Evolutionary conservation across 2,888 invertebrate species (phyloP), one percentile per base, ranked within the genome.

Genomic region (Monochamus alternatus): DNA sequence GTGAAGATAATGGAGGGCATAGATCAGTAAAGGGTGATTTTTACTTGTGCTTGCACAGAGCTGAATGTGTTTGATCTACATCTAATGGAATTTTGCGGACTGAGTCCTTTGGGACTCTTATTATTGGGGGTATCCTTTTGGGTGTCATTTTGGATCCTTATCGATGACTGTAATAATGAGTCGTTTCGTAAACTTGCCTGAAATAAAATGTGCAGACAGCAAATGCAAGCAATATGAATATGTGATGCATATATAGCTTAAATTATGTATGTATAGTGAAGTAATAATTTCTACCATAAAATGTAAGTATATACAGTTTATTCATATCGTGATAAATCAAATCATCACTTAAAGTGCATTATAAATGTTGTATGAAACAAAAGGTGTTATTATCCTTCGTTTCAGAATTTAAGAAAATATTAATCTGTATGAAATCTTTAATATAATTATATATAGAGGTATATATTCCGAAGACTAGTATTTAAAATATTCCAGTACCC

Each of bases 131-230:
- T 88, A 84, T 93, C 94, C 43, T 93, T 93, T 85, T 95, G 95
- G 1, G 95, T 95, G 85, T 95, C 94, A 86, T 95, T 95, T 86
- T 94, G 93, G 83, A 95, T 95, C 78, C 93, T 91, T 7, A 92
- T 91, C 5, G 92, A 91, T 58, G 92, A 91, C 59, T 93, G 89
- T 7, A 93, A 89, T 7, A 92, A 88, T 82, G 93, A 92, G 81
- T 92, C 92, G 85, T 92, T 92, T 73, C 91, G 88, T 44, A 91
- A 87, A 81, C 88, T 88, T 59, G 87, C 87, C 89, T 89, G 82
- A 80, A 86, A 86, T 78, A 64, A 78, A 68, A 73, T 60, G 60
- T 69, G 69, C 69, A 68, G 51, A 68, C 68, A 59, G 31, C 60
- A 64, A 71, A 60, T 55, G 52, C 64, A 70, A 74, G 74, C 74